A percentile compares a stretch with the other conserved stretches of the same genome.
Conservation (phyloP, 2,797 vertebrate species). For the Crocidura indochinensis region DNA sequence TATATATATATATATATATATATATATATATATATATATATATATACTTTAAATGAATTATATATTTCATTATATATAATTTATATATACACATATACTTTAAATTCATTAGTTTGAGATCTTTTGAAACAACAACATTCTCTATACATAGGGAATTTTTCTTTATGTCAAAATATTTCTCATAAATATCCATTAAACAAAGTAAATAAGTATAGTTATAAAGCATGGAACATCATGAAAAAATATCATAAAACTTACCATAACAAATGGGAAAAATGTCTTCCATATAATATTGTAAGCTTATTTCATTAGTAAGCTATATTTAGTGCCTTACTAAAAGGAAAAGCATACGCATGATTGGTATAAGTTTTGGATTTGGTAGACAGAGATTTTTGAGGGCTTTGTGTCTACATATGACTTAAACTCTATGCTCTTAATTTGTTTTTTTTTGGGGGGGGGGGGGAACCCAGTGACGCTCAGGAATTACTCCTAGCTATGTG, state of each 20-base stretch:
- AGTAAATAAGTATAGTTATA: not conserved
- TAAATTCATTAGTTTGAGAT: not conserved
- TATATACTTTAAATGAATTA: too few relatives aligned
- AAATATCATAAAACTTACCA: not conserved
- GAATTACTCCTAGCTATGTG: too few relatives aligned
- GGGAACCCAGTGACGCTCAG: too few relatives aligned
- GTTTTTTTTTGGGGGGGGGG: not conserved
- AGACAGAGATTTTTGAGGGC: rapidly evolving
- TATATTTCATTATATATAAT: too few relatives aligned
- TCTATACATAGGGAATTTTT: not conserved
- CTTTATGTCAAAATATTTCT: not conserved
- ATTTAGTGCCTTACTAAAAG: not conserved
- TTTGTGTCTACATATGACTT: not conserved
- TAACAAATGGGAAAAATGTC: not conserved
- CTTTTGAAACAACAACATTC: not conserved
- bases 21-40: too few relatives aligned
- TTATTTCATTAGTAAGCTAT: not conserved
- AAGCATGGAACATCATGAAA: not conserved
- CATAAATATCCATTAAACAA: not conserved
- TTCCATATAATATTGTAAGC: too few relatives aligned
- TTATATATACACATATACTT: too few relatives aligned
- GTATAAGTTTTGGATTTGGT: not conserved
- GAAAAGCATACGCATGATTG: not conserved
- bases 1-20: too few relatives aligned
- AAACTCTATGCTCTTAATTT: not conserved